Evolutionary conservation across 2,113 vertebrate genomes (phyloP).

Genomic region (Neolamprologus caudopunctatus): DNA sequence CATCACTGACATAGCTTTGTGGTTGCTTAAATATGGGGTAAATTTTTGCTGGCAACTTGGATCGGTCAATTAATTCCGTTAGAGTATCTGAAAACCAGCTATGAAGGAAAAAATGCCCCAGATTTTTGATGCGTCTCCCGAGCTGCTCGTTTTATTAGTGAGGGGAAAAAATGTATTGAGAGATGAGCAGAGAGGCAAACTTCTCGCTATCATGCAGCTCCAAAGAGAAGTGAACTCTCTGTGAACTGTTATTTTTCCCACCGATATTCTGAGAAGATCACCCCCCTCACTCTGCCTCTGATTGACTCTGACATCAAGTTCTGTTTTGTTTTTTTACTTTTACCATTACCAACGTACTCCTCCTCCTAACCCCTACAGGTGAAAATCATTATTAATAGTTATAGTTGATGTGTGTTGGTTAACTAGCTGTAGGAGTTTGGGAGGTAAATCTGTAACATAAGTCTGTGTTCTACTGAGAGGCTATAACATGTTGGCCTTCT

Average conservation of each 20-base stretch:
- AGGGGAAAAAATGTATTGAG: neutral
- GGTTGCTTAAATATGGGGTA: neutral
- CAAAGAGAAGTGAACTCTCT: neutral
- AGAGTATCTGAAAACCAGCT: neutral
- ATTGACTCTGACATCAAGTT: neutral
- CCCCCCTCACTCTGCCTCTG: neutral
- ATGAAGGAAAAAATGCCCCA: neutral
- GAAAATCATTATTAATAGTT: neutral
- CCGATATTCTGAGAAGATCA: neutral
- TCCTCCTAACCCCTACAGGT: neutral
- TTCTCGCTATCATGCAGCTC: neutral
- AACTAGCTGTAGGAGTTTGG: neutral
- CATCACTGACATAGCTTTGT: neutral
- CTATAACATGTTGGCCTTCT: neutral
- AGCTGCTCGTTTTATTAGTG: neutral
- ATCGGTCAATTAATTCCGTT: conserved; percentile 10
- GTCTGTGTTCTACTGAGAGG: neutral
- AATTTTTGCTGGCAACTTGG: neutral
- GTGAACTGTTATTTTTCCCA: neutral
- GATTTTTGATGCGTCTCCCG: neutral
- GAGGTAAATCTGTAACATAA: neutral
- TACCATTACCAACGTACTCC: neutral
- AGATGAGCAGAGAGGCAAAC: neutral
- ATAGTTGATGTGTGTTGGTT: neutral
- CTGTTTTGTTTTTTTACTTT: neutral